A percentile compares a stretch with the other conserved stretches of the same genome.
These are phyloP conservation scores for Atrina japonica DNA, from an alignment of 2,888 invertebrate species.

Conservation along the genomic window DNA sequence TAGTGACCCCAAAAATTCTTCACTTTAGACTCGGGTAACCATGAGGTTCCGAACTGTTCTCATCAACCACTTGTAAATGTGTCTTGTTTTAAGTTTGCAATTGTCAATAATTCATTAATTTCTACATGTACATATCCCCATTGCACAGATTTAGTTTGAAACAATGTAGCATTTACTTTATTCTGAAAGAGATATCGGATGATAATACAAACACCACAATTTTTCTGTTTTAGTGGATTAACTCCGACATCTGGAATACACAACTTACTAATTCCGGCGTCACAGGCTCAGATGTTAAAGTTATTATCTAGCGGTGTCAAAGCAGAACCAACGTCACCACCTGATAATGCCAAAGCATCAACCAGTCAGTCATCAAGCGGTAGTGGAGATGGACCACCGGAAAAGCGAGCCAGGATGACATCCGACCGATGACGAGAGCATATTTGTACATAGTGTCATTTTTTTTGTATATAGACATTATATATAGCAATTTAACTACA, in stretches of 20 bases:
- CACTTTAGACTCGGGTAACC: too few species aligned
- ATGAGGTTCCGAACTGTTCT: too few species aligned
- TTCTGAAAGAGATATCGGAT: too few species aligned
- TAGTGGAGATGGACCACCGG: conserved; percentile 54
- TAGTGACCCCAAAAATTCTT: too few species aligned
- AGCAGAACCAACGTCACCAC: conserved; percentile 52
- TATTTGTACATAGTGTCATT: conserved; percentile 21
- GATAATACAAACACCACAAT: too few species aligned
- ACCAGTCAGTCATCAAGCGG: conserved; percentile 4
- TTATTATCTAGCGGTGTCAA: conserved; percentile 44
- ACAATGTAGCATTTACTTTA: too few species aligned
- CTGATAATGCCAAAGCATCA: conserved; percentile 22
- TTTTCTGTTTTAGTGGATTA: conserved; percentile 47
- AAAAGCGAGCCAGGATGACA: conserved; percentile 46
- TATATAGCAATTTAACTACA: too few species aligned
- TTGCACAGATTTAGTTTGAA: too few species aligned
- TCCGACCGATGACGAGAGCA: conserved; percentile 36
- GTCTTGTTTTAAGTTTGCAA: too few species aligned
- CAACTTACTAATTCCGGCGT: conserved; percentile 43
- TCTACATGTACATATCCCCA: too few species aligned
- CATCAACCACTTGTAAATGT: too few species aligned
- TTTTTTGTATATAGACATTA: background rate
- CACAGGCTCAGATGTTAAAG: conserved; percentile 40
- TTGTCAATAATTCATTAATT: too few species aligned
- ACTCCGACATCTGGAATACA: conserved; percentile 36